Conservation (phyloP, 2,797 vertebrate species). For the Fundulus diaphanus region DNA sequence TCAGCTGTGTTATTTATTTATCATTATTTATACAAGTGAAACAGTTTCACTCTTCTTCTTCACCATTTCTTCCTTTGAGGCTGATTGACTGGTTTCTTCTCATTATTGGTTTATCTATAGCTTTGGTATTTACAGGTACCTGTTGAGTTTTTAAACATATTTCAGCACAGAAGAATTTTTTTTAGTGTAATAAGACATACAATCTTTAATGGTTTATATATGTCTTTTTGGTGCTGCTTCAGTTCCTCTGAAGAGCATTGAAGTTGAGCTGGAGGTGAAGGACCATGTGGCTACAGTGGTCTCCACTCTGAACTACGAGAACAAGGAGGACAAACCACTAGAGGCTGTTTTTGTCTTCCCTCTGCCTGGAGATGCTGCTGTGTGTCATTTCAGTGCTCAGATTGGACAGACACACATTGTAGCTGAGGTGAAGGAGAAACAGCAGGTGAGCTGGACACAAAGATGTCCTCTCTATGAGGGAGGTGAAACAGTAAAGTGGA, state of each 20-base stretch:
- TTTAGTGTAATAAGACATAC: neutral
- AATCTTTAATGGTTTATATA: neutral
- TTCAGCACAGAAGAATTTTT: neutral
- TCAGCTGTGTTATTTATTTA: too few species aligned
- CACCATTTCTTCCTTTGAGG: too few species aligned
- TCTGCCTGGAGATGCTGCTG: constrained; percentile 84
- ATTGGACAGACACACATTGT: constrained; percentile 81
- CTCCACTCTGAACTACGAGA: constrained; percentile 84
- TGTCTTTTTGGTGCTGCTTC: neutral
- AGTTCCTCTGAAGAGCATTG: constrained; percentile 86
- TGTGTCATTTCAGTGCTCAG: constrained; percentile 82
- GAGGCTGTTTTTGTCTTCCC: constrained; percentile 87
- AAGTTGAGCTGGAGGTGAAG: constrained; percentile 78
- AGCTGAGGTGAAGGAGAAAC: constrained; percentile 83
- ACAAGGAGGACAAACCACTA: constrained; percentile 78
- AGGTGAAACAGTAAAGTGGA: neutral
- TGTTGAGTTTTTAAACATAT: neutral
- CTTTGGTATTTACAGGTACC: too few species aligned
- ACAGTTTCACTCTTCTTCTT: too few species aligned
- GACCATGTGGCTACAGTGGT: constrained; percentile 84
- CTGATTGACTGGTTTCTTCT: too few species aligned
- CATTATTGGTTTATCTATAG: too few species aligned
- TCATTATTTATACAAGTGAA: too few species aligned
- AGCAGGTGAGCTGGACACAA: constrained; percentile 58
- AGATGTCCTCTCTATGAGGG: neutral